Base-by-base conservation (phyloP, 2,888 invertebrate genomes). In the Andrena bucephala region DNA sequence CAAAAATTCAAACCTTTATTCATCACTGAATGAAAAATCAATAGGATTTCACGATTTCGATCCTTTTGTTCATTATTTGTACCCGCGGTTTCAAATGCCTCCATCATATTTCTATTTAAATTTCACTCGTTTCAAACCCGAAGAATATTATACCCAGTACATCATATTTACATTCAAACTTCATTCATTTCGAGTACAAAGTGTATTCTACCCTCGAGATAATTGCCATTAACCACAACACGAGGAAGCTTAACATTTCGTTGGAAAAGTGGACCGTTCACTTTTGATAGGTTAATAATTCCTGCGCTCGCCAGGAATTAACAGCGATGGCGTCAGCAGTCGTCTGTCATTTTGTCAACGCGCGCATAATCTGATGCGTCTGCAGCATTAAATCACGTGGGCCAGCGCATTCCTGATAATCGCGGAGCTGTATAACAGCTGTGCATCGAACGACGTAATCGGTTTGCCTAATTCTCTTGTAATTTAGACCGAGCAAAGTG, bases 321-420 rank as follows among this genome's bases (percentile, higher is more conserved):
- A 89, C 83, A 81, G 72, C 80, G 82, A 84, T 72, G 83, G 71
- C 77, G 84, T 68, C 74, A 65, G 60, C 68, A 59, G 77, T 88
- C 90, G 91, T 91, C 91, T 85, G 87, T 92, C 92, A 92, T 88
- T 91, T 91, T 92, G 92, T 92, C 92, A 92, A 90, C 91, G 86
- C 85, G 86, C 86, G 83, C 87, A 90, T 91, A 90, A 93, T 92
- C 89, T 87, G 87, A 88, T 84, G 90, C 87, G 82, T 85, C 83
- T 85, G 89, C 78, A 74, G 86, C 90, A 87, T 90, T 91, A 90
- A 91, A 91, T 92, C 91, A 89, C 85, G 87, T 77, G 84, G 77
- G 75, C 86, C 77, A 87, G 86, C 87, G 86, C 90, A 90, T 91
- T 91, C 86, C 91, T 90, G 91, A 90, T 90, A 91, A 92, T 91